These are phyloP conservation scores for Caprella mutica DNA, from an alignment of 2,888 invertebrate genomes.

Conservation along the genomic window DNA sequence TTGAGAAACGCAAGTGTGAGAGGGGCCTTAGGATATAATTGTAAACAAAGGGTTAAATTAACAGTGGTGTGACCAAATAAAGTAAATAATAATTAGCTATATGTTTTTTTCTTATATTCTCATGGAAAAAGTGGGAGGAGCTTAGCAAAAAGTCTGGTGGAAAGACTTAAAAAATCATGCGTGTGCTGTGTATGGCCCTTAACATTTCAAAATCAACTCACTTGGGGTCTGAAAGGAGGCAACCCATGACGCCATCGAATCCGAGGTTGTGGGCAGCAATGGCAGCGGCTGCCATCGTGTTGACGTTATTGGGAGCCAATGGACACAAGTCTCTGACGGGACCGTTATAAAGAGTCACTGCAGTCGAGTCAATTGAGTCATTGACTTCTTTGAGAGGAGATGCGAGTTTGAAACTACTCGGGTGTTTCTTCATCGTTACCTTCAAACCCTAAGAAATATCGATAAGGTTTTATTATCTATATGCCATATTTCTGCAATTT, in stretches of 20 bases:
- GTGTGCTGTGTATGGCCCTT: too few species aligned
- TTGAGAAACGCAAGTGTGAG: too few species aligned
- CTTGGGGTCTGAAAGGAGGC: slow-evolving; percentile 46
- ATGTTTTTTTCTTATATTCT: too few species aligned
- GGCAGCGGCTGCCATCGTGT: slow-evolving; percentile 50
- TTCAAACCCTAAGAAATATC: slow-evolving; percentile 40
- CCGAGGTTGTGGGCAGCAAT: slow-evolving; percentile 46
- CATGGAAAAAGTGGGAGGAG: too few species aligned
- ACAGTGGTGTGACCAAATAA: too few species aligned
- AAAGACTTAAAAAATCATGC: too few species aligned
- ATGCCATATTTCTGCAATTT: too few species aligned
- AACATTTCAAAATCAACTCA: too few species aligned
- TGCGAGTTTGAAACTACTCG: slow-evolving; percentile 43
- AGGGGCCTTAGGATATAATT: background rate
- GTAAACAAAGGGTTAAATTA: background rate
- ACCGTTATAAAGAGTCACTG: slow-evolving; percentile 44
- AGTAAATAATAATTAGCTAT: too few species aligned
- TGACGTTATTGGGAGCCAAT: slow-evolving; percentile 49
- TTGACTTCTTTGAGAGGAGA: slow-evolving; percentile 43
- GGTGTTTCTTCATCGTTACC: slow-evolving; percentile 48
- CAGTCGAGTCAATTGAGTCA: slow-evolving; percentile 36
- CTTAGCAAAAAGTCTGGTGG: too few species aligned
- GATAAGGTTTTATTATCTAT: background rate
- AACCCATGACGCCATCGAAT: slow-evolving; percentile 44
- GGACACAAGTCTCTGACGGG: slow-evolving; percentile 46